Evolutionary conservation across 2,797 vertebrate genomes (phyloP).

Genomic region (Menidia menidia): DNA sequence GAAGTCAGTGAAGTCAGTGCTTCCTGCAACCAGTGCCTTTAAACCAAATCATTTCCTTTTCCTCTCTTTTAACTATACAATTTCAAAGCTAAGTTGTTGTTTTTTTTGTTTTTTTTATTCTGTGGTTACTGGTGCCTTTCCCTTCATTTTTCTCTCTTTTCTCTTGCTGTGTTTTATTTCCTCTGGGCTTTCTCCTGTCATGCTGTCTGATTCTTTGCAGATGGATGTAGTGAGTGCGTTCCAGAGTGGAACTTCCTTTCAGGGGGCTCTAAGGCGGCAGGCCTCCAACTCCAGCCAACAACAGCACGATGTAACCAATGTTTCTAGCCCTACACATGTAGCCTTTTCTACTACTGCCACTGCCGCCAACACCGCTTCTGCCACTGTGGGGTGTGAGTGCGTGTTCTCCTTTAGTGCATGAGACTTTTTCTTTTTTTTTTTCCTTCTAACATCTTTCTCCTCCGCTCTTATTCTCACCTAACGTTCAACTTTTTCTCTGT

Average conservation of each 20-base stretch:
- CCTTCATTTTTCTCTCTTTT: constrained; percentile 76
- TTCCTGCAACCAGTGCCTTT: constrained; percentile 74
- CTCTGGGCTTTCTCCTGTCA: constrained; percentile 81
- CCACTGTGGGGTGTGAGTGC: constrained; percentile 99
- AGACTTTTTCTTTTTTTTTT: constrained; percentile 77
- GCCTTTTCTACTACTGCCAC: constrained; percentile 94
- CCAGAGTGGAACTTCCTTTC: constrained; percentile 99
- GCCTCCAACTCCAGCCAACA: constrained; percentile 99
- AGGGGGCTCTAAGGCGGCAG: constrained; percentile 99
- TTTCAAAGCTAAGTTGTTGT: constrained; percentile 58
- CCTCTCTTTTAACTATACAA: constrained; percentile 55
- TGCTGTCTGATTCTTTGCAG: constrained; percentile 99
- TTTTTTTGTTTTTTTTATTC: constrained; percentile 46
- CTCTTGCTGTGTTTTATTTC: constrained; percentile 72
- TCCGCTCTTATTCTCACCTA: constrained; percentile 83
- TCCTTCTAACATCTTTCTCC: constrained; percentile 92
- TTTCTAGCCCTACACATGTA: constrained; percentile 99
- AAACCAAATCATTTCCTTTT: constrained; percentile 36
- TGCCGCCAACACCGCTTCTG: constrained; percentile 97
- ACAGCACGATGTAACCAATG: constrained; percentile 99
- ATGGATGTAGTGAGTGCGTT: constrained; percentile 99
- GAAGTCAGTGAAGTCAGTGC: constrained; percentile 35
- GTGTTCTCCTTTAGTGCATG: constrained; percentile 99
- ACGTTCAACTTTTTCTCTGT: constrained; percentile 88
- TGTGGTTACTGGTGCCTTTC: constrained; percentile 79